A percentile compares a stretch with the other conserved stretches of the same genome.
Conservation (phyloP, 2,113 vertebrate genomes). For the Corythornis madagascariensis region DNA sequence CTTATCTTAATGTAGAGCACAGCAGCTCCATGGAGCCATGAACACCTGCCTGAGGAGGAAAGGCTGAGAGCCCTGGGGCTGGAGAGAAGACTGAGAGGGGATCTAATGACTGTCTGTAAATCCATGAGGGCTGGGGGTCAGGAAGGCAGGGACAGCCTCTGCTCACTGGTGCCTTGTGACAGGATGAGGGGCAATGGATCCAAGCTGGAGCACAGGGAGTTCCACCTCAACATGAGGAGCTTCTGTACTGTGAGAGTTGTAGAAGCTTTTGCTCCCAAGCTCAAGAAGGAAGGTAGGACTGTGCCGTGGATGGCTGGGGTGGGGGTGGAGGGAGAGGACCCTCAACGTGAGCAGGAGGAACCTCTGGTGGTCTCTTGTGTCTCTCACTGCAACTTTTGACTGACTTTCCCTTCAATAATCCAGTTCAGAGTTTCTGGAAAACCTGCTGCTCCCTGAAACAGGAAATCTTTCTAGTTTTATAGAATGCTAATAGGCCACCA, state of each 20-base stretch:
- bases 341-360: rapidly evolving
- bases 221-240: too few relatives aligned
- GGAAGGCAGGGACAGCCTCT: too few relatives aligned
- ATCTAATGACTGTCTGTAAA: too few relatives aligned
- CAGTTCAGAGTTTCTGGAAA: conserved; percentile 33
- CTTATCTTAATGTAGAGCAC: rapidly evolving
- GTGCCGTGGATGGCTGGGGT: rapidly evolving
- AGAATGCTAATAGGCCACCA: conserved; percentile 39
- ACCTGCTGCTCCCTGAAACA: conserved; percentile 7
- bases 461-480: conserved; percentile 53
- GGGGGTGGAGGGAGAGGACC: not conserved
- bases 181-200: too few relatives aligned
- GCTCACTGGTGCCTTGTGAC: too few relatives aligned
- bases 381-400: rapidly evolving
- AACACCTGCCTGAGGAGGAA: too few relatives aligned
- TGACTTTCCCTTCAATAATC: not conserved
- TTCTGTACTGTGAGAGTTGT: too few relatives aligned
- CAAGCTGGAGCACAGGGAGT: too few relatives aligned
- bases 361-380: not conserved
- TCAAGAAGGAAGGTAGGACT: not conserved
- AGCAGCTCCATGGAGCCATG: rapidly evolving
- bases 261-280: not conserved
- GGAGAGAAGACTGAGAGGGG: too few relatives aligned
- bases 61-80: too few relatives aligned
- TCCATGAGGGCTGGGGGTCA: too few relatives aligned